Base-by-base conservation (phyloP, 1,140 invertebrate species). In the Archivesica marissinica region DNA sequence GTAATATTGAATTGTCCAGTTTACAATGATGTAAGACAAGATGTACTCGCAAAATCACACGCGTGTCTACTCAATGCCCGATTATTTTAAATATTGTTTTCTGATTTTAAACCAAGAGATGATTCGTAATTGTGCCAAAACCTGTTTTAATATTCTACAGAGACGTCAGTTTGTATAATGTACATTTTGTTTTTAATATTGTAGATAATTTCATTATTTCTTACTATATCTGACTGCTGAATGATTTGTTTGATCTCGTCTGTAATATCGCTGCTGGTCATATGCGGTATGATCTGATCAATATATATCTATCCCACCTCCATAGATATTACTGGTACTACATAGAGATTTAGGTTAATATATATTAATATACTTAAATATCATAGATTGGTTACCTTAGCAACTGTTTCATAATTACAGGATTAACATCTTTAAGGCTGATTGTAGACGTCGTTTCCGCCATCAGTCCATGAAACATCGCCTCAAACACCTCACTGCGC, bases 401-500 rank as follows among this genome's bases (percentile, higher is more conserved):
- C 13, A 78, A 1, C 17, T 25, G 11, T 17, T 78, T 23, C 35
- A 78, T 59, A 20, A n/a, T 56, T 1, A 39, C 38, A 15, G 33
- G 33, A 11, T 78, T 39, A 9, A 78, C 39, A 25, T 78, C 76
- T 25, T 44, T 30, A 33, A 78, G 61, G 1, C 30, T 2, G 15
- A 78, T 41, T 11, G 23, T 54, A 4, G 44, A 23, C 2, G 17
- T 39, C n/a, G 2, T n/a, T 25, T 44, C 30, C 17, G 76, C 30
- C 7, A 59, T 9, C 7, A 56, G 33, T 4, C 76, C 76, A 33
- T 56, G 44, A 56, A 78, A 64, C 76, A 78, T 78, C n/a, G 76
- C 56, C 39, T 78, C 76, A 78, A 78, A 78, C 13, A 78, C 76
- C 9, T 7, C 54, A 64, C 76, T 78, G 23, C 76, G 33, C 76